Conservation (phyloP, 2,113 vertebrate species). For the Morphnarchus princeps region DNA sequence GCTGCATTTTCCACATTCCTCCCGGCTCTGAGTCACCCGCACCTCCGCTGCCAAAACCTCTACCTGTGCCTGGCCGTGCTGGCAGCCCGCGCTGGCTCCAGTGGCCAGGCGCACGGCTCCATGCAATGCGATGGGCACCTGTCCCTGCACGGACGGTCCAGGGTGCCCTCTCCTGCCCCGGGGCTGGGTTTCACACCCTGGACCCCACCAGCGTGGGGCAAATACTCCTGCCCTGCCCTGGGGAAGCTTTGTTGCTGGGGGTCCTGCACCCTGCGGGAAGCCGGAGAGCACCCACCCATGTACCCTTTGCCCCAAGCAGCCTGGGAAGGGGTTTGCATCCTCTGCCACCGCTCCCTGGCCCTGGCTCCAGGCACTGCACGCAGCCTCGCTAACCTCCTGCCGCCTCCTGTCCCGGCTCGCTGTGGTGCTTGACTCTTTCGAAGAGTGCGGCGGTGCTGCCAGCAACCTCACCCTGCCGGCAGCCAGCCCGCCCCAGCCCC, state of each 20-base stretch:
- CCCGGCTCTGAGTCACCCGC: background rate
- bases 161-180: background rate
- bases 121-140: fast-evolving
- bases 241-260: background rate
- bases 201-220: fast-evolving
- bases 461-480: background rate
- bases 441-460: background rate
- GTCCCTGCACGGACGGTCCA: fast-evolving
- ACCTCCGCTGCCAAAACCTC: background rate
- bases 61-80: background rate
- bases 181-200: background rate
- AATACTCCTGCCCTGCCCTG: background rate
- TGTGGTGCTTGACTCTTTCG: background rate
- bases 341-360: background rate
- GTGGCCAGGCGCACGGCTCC: fast-evolving
- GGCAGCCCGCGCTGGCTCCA: background rate
- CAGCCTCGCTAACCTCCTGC: background rate
- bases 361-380: background rate
- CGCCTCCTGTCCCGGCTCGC: background rate
- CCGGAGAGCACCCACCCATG: background rate
- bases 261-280: fast-evolving
- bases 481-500: background rate
- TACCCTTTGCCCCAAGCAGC: background rate
- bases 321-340: background rate
- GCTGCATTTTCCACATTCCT: constrained; percentile 61